Evolutionary conservation across 2,797 vertebrate genomes (phyloP).

Genomic region (Propithecus perrieri): DNA sequence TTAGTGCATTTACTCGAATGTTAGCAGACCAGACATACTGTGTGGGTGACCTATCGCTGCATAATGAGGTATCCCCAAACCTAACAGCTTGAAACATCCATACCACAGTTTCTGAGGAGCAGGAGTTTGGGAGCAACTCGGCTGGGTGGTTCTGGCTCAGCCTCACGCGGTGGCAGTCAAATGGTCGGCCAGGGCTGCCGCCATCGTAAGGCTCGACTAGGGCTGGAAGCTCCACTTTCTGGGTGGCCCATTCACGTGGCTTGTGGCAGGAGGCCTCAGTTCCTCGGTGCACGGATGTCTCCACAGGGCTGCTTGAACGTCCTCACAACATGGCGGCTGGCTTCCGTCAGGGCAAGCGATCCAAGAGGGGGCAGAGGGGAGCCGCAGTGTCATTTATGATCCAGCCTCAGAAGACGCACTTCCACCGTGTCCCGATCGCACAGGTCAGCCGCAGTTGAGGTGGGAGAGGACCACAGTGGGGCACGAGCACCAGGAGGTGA

Average conservation of each 20-base stretch:
- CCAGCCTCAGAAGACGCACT: not conserved
- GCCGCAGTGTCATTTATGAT: not conserved
- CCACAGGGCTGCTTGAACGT: fast-evolving
- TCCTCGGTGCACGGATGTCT: fast-evolving
- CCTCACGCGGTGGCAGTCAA: not conserved
- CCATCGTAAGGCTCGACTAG: not conserved
- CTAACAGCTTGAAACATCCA: not conserved
- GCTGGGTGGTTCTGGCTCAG: not conserved
- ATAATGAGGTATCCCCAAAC: not conserved
- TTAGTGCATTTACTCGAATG: fast-evolving
- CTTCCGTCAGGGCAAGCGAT: not conserved
- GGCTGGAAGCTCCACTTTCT: not conserved
- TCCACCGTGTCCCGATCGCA: not conserved
- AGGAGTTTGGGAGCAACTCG: not conserved
- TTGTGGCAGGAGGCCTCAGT: not conserved
- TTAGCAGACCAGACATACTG: not conserved
- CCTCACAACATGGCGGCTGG: not conserved
- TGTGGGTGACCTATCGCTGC: not conserved
- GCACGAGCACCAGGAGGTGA: not conserved
- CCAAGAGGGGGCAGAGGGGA: not conserved
- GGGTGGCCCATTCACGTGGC: not conserved
- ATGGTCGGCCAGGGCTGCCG: not conserved
- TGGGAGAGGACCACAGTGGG: too few relatives aligned
- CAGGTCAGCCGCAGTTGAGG: not conserved
- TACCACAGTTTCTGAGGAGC: not conserved